A percentile compares a stretch with the other conserved stretches of the same genome.
Conservation (phyloP, 2,797 vertebrate species). For the Eutrigla gurnardus region DNA sequence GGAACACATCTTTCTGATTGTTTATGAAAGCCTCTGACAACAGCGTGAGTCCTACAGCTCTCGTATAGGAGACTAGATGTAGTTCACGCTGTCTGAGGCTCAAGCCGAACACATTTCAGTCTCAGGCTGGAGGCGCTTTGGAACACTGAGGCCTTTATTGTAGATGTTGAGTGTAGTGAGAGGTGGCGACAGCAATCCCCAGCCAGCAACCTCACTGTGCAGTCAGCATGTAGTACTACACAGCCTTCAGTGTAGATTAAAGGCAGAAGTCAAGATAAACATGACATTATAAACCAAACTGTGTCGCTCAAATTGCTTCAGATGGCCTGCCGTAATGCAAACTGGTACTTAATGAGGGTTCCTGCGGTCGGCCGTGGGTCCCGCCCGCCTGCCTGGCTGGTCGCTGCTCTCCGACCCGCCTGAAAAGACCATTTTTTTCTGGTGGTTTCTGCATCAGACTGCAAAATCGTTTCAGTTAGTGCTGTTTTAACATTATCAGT, state of each 20-base stretch:
- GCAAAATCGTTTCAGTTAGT: conserved; percentile 20
- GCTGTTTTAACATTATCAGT: background rate
- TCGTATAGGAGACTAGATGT: conserved; percentile 20
- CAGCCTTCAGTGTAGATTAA: conserved; percentile 1
- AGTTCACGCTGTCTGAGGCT: conserved; percentile 36
- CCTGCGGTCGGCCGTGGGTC: conserved; percentile 42
- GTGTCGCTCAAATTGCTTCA: conserved; percentile 4
- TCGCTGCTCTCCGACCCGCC: conserved; percentile 18
- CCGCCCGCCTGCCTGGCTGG: conserved; percentile 23
- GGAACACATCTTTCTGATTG: background rate
- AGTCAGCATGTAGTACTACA: conserved; percentile 4
- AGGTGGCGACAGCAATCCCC: conserved; percentile 33
- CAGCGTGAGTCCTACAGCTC: conserved; percentile 13
- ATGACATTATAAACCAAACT: conserved; percentile 3
- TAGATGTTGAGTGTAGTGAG: conserved; percentile 16
- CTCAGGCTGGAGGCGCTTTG: conserved; percentile 19
- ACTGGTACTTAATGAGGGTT: background rate
- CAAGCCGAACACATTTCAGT: conserved; percentile 2
- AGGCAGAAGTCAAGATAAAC: background rate
- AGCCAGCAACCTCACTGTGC: conserved; percentile 8
- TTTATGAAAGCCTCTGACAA: conserved; percentile 17
- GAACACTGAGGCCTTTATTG: conserved; percentile 57
- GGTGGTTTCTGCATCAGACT: conserved; percentile 42
- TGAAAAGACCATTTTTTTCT: conserved; percentile 35
- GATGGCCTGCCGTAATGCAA: conserved; percentile 8